A percentile compares a stretch with the other conserved stretches of the same genome.
These are phyloP conservation scores for Enoplosus armatus DNA, from an alignment of 2,797 vertebrate genomes.

Conservation along the genomic window DNA sequence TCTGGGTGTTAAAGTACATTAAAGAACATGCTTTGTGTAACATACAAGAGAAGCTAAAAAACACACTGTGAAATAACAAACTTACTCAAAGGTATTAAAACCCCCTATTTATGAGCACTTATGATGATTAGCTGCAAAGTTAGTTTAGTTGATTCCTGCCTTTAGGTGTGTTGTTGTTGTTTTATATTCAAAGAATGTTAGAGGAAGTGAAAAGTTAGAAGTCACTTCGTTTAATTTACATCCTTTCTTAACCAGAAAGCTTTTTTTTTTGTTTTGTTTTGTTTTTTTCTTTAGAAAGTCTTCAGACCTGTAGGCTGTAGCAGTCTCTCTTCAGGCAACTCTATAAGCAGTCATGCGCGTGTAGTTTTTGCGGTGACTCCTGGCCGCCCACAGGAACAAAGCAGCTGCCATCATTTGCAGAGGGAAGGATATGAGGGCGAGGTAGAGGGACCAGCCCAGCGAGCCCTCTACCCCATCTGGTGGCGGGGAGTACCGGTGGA, in stretches of 20 bases:
- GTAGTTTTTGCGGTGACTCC: constrained; percentile 94
- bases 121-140: constrained; percentile 54
- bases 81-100: constrained; percentile 23
- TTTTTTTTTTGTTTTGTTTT: background rate
- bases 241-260: constrained; percentile 19
- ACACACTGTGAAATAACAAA: constrained; percentile 32
- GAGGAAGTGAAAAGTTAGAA: constrained; percentile 16
- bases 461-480: constrained; percentile 86
- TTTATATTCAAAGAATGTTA: constrained; percentile 7
- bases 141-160: constrained; percentile 12
- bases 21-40: constrained; percentile 44
- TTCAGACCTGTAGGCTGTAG: constrained; percentile 13
- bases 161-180: background rate
- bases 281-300: constrained; percentile 5
- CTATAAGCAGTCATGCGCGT: constrained; percentile 93
- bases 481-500: constrained; percentile 80
- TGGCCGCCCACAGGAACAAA: constrained; percentile 95
- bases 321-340: constrained; percentile 80
- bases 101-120: constrained; percentile 40
- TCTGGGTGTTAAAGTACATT: constrained; percentile 22
- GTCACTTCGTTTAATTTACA: constrained; percentile 9
- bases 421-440: constrained; percentile 94
- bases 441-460: constrained; percentile 96
- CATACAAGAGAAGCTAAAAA: constrained; percentile 25
- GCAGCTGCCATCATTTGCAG: constrained; percentile 97